These are phyloP conservation scores for Rhabdornis inornatus DNA, from an alignment of 2,113 vertebrate genomes.

Conservation along the genomic window DNA sequence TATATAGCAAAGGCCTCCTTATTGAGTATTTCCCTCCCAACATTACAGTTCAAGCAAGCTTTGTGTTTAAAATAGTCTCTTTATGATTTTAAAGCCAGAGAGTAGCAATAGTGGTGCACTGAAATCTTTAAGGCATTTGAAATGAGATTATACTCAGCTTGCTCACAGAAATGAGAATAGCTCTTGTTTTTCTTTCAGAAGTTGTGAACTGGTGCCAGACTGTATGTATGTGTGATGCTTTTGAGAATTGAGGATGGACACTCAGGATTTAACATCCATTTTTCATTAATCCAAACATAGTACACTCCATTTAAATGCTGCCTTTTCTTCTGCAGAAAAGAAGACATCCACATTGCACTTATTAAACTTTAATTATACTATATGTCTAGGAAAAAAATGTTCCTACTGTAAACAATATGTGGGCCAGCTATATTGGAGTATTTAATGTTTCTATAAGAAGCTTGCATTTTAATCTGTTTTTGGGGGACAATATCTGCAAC, in stretches of 20 bases:
- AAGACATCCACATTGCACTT: neutral
- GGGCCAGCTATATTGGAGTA: neutral
- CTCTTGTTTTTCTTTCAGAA: neutral
- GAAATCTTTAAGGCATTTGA: neutral
- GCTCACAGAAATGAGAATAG: neutral
- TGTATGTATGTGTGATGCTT: neutral
- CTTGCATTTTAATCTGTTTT: neutral
- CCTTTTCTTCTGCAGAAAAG: neutral
- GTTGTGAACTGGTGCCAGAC: neutral
- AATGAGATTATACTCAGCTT: neutral
- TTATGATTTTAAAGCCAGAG: neutral
- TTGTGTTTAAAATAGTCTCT: neutral
- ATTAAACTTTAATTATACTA: neutral
- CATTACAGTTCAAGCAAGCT: neutral
- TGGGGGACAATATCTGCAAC: neutral
- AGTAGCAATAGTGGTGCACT: neutral
- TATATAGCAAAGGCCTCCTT: neutral
- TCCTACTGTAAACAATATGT: neutral
- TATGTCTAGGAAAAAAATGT: neutral
- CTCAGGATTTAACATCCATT: neutral
- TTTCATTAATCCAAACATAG: constrained; percentile 26
- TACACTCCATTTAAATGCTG: neutral
- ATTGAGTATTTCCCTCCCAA: neutral
- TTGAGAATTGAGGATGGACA: neutral
- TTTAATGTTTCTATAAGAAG: neutral